Evolutionary conservation across 2,113 vertebrate genomes (phyloP).

Genomic region (Trogon melanurus): DNA sequence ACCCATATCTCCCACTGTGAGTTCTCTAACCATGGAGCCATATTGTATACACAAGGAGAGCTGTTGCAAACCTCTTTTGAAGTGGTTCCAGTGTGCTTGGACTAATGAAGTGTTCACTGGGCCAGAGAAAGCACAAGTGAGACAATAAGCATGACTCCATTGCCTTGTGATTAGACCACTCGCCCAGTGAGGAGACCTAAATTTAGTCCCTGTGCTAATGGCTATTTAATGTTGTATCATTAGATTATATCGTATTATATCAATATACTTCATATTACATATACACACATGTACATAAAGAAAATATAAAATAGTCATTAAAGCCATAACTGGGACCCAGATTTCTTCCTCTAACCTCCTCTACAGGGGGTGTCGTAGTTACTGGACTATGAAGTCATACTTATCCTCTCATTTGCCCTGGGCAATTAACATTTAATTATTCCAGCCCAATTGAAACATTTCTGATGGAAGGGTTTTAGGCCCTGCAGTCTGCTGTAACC

Average conservation of each 20-base stretch:
- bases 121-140: neutral
- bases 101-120: neutral
- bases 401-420: neutral
- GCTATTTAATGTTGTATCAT: neutral
- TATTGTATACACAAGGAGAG: neutral
- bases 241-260: conserved; percentile 3
- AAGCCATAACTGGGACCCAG: neutral
- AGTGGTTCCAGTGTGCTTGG: neutral
- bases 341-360: neutral
- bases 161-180: neutral
- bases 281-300: neutral
- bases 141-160: neutral
- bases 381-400: neutral
- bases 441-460: neutral
- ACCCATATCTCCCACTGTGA: neutral
- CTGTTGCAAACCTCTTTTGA: neutral
- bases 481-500: neutral
- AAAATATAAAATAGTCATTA: neutral
- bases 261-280: neutral
- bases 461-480: neutral
- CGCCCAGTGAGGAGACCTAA: neutral
- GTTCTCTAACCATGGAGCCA: neutral
- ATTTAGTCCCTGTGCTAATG: neutral
- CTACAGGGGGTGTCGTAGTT: neutral
- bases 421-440: neutral